These are phyloP conservation scores for Frieseomelitta varia DNA, from an alignment of 1,140 invertebrate genomes.

Conservation along the genomic window DNA sequence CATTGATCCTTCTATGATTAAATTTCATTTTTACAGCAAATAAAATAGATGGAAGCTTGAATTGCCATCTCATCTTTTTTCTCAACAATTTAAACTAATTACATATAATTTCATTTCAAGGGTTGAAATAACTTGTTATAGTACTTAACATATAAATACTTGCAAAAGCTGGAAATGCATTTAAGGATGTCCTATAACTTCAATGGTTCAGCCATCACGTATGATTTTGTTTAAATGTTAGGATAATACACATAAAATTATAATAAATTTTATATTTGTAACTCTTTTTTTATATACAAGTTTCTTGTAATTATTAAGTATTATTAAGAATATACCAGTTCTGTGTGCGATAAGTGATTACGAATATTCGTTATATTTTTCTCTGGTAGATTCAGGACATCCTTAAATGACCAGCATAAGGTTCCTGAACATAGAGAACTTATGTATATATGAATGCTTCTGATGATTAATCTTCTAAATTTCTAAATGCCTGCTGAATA, in stretches of 20 bases:
- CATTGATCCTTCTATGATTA: slow-evolving; percentile 29
- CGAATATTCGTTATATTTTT: slow-evolving; percentile 35
- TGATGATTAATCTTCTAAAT: slow-evolving; percentile 96
- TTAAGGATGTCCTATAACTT: slow-evolving; percentile 72
- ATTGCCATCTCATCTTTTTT: slow-evolving; percentile 17
- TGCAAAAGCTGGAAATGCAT: slow-evolving; percentile 54
- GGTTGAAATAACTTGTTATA: slow-evolving; percentile 24
- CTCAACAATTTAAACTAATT: slow-evolving; percentile 5
- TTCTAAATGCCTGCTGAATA: slow-evolving; percentile 98
- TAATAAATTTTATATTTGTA: slow-evolving; percentile 45
- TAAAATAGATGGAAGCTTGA: slow-evolving; percentile 39
- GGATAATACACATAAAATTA: slow-evolving; percentile 38
- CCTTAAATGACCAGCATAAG: slow-evolving; percentile 72
- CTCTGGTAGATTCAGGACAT: slow-evolving; percentile 70
- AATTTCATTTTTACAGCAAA: neutral
- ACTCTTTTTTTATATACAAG: slow-evolving; percentile 38
- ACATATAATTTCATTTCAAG: slow-evolving; percentile 21
- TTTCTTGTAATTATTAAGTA: slow-evolving; percentile 20
- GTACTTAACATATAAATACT: slow-evolving; percentile 25
- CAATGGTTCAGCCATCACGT: slow-evolving; percentile 65
- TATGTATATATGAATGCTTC: slow-evolving; percentile 56
- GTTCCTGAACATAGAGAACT: slow-evolving; percentile 48
- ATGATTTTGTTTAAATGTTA: slow-evolving; percentile 22
- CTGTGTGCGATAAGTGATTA: slow-evolving; percentile 37
- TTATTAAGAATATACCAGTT: slow-evolving; percentile 27